Evolutionary conservation across 2,888 invertebrate species (phyloP).

Genomic region (Uloborus plumipes): DNA sequence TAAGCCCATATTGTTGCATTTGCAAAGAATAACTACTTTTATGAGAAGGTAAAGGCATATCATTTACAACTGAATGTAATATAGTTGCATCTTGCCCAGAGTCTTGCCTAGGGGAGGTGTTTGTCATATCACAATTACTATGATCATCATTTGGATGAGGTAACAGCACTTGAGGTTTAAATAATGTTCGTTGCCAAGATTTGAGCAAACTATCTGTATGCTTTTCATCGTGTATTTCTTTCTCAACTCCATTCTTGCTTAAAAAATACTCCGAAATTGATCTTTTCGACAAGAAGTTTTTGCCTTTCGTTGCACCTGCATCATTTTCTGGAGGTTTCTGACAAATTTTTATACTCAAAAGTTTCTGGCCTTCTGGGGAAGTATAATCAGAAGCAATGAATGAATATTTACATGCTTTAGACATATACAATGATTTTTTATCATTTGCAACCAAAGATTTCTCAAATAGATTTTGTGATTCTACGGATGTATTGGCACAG

Average conservation of each 20-base stretch:
- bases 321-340: constrained; percentile 47
- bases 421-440: constrained; percentile 52
- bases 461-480: constrained; percentile 32
- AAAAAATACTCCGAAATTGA: constrained; percentile 62
- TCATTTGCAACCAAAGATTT: constrained; percentile 32
- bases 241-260: constrained; percentile 46
- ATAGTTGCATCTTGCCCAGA: constrained; percentile 12
- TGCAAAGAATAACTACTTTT: constrained; percentile 43
- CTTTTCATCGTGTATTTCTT: constrained; percentile 34
- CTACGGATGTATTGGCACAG: constrained; percentile 16
- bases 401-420: constrained; percentile 57
- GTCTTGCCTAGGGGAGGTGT: constrained; percentile 11
- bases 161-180: constrained; percentile 31
- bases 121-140: constrained; percentile 30
- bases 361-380: constrained; percentile 54
- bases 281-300: constrained; percentile 48
- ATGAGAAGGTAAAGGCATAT: constrained; percentile 23
- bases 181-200: constrained; percentile 45
- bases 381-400: constrained; percentile 59
- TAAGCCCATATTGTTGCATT: constrained; percentile 12
- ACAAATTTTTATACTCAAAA: constrained; percentile 50
- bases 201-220: constrained; percentile 36
- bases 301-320: constrained; percentile 23
- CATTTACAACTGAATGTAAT: constrained; percentile 13
- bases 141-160: constrained; percentile 28